These are phyloP conservation scores for Spea bombifrons DNA, from an alignment of 2,113 vertebrate genomes.

Conservation along the genomic window DNA sequence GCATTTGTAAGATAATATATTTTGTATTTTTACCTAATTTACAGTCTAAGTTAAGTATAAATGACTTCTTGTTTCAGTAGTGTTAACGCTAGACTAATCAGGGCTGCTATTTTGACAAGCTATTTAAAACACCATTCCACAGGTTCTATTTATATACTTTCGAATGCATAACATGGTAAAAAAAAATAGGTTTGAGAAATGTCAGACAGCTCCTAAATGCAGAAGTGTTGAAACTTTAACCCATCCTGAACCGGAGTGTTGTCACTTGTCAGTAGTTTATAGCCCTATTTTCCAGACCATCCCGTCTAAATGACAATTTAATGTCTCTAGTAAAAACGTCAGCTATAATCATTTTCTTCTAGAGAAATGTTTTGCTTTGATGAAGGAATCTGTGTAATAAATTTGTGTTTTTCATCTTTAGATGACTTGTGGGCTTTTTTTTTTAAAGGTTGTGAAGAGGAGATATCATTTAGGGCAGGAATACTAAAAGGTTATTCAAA, in stretches of 20 bases:
- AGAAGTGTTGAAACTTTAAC: too few species aligned
- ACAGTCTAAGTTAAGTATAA: not conserved
- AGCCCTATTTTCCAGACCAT: too few species aligned
- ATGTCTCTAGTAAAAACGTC: not conserved
- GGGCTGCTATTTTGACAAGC: constrained; percentile 3
- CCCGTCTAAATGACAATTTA: too few species aligned
- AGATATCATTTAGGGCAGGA: not conserved
- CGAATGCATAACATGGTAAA: constrained; percentile 2
- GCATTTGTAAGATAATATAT: too few species aligned
- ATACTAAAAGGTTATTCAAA: not conserved
- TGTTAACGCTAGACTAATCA: not conserved
- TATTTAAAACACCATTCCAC: constrained; percentile 10
- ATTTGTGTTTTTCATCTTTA: not conserved
- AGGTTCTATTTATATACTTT: constrained; percentile 9
- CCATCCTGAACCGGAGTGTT: too few species aligned
- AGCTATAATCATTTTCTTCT: not conserved
- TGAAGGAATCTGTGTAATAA: not conserved
- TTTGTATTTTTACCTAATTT: not conserved
- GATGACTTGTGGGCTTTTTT: not conserved
- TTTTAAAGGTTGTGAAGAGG: not conserved
- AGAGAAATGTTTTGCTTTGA: not conserved
- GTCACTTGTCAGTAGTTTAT: too few species aligned
- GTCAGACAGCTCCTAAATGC: not conserved
- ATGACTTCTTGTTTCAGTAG: constrained; percentile 21
- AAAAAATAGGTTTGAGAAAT: not conserved